Conservation (phyloP, 1,140 invertebrate genomes). For the Caenorhabditis tropicalis region DNA sequence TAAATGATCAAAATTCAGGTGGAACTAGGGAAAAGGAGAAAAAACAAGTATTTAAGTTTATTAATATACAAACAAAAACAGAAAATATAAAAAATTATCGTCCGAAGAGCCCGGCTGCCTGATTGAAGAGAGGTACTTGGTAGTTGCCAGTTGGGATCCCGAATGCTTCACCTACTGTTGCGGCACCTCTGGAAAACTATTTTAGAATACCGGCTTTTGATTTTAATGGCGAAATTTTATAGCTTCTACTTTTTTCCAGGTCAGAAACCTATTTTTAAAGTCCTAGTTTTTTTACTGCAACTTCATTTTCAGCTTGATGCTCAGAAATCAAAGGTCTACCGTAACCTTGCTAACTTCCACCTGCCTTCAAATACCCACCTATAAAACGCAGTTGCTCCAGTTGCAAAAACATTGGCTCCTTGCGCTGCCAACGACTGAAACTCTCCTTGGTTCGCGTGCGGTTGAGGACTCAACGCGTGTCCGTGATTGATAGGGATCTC, state of each 20-base stretch:
- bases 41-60: too few species aligned
- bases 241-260: too few species aligned
- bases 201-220: too few species aligned
- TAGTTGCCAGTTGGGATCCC: conserved; percentile 44
- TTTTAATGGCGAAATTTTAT: too few species aligned
- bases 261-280: too few species aligned
- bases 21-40: background rate
- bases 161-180: conserved; percentile 50
- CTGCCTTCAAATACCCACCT: background rate
- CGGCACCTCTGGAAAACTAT: conserved; percentile 41
- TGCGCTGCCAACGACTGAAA: background rate
- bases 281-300: too few species aligned
- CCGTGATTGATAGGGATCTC: conserved; percentile 28
- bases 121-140: conserved; percentile 47
- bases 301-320: too few species aligned
- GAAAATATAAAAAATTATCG: background rate
- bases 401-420: conserved; percentile 48
- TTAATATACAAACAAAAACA: background rate
- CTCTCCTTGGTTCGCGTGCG: background rate
- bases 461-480: conserved; percentile 10
- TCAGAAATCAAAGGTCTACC: too few species aligned
- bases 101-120: conserved; percentile 39
- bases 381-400: conserved; percentile 44
- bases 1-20: too few species aligned
- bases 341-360: too few species aligned